These are phyloP conservation scores for Ormyrus rosae DNA, from an alignment of 2,888 invertebrate species.

Conservation along the genomic window DNA sequence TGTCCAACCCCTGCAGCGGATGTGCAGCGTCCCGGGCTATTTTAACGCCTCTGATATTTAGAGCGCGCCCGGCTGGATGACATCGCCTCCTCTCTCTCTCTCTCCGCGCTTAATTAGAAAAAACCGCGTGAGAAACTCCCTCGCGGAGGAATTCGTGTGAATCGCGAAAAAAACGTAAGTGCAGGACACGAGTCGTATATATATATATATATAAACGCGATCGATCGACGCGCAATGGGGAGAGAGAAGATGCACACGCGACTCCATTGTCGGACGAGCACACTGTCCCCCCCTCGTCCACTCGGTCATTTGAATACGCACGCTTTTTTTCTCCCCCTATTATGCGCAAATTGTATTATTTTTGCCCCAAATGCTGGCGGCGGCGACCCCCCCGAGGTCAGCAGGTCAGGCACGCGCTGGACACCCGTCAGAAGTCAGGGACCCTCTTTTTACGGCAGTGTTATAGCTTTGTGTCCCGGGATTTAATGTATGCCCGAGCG, in stretches of 20 bases:
- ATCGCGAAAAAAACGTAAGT: no score
- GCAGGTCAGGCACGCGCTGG: constrained; percentile 70
- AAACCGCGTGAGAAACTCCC: no score
- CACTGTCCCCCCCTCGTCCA: no score
- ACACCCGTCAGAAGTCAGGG: constrained; percentile 41
- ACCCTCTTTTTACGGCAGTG: constrained; percentile 16
- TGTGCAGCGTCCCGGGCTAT: constrained; percentile 61
- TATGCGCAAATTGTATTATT: constrained; percentile 76
- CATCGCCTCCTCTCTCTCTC: background rate
- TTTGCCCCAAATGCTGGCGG: constrained; percentile 75
- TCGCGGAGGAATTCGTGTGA: no score
- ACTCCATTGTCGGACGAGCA: no score
- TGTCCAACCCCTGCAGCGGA: constrained; percentile 63
- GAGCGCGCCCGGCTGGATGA: constrained; percentile 19
- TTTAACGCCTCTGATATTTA: constrained; percentile 61
- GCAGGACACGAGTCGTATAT: no score
- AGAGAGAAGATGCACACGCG: no score
- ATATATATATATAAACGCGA: no score
- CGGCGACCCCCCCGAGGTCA: constrained; percentile 65
- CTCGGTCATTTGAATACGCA: no score
- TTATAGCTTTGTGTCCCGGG: background rate
- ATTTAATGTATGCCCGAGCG: constrained; percentile 19
- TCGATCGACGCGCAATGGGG: no score
- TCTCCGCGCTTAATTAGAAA: background rate
- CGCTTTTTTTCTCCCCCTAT: constrained; percentile 66